Base-by-base conservation (phyloP, 2,797 vertebrate species). In the Pampus argenteus region DNA sequence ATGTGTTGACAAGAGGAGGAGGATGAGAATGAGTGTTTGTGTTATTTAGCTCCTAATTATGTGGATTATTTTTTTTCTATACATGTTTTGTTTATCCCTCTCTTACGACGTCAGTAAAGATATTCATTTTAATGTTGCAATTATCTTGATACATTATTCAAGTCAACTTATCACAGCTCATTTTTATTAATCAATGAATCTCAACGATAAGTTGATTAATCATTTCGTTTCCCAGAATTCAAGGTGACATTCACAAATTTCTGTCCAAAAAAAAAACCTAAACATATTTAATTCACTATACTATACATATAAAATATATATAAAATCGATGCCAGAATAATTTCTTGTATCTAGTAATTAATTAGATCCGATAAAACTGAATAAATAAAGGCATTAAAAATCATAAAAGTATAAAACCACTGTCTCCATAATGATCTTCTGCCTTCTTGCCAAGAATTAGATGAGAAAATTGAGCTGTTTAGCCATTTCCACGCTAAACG, bases 1-100 rank as follows among this genome's bases (percentile, higher is more conserved):
- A 73, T 71, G 54, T 29, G 45, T 65, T 58, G 49, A 4, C 51
- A 48, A 31, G 3, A 73, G 51, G 62, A 68, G n/a, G 42, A 28
- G n/a, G 51, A 63, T 57, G 55, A 48, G 25, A 31, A 25, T 49
- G 55, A 68, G 48, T 44, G 36, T 44, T 28, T 40, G 9, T 75
- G 54, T 25, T 20, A 0, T 2, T 17, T 26, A 55, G 15, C 45
- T 3, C 2, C n/a, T 44, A 5, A 7, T 34, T 29, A 9, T 64
- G 34, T 50, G 10, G 9, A 29, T 17, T 6, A 23, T 45, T 65
- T n/a, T 6, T 3, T 28, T 17, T 26, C 25, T 9, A 25, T 31
- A 13, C 18, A n/a, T 26, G 13, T 18, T 28, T 59, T 68, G 42
- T 50, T 61, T 56, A 9, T 44, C 40, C 22, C 25, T 11, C 9